Conservation (phyloP, 2,888 invertebrate genomes). For the Eugnorisma glareosa region DNA sequence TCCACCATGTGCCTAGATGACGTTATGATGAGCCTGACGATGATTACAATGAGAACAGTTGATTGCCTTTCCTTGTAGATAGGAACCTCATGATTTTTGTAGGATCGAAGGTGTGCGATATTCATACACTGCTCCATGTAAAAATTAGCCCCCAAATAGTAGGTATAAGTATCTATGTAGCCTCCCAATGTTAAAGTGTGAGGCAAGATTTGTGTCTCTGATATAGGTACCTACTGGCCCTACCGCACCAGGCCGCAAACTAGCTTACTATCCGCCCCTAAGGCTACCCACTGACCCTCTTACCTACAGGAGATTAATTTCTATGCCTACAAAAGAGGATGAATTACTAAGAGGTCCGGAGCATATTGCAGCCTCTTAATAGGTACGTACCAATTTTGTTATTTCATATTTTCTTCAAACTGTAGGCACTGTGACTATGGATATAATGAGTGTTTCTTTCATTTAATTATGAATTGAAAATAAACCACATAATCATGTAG, state of each 20-base stretch:
- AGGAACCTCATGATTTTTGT: too few species aligned
- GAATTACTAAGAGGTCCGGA: not conserved
- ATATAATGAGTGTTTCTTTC: slow-evolving; percentile 8
- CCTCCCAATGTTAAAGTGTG: not conserved
- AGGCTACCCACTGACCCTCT: too few species aligned
- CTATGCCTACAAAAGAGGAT: not conserved
- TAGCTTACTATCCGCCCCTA: too few species aligned
- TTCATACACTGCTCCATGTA: not conserved
- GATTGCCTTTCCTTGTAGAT: too few species aligned
- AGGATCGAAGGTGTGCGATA: not conserved
- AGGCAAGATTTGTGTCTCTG: not conserved
- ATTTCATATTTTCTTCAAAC: not conserved
- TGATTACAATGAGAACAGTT: too few species aligned
- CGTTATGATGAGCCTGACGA: not conserved
- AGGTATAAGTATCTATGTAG: not conserved
- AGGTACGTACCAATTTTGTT: not conserved
- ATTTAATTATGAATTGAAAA: not conserved
- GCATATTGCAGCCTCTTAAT: not conserved
- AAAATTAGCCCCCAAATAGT: not conserved
- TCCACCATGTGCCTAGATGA: not conserved
- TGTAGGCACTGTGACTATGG: slow-evolving; percentile 11
- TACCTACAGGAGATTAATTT: not conserved
- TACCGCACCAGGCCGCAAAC: not conserved
- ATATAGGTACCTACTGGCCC: not conserved
- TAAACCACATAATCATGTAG: slow-evolving; percentile 4